phyloP scores from a whole-genome alignment of 2,888 invertebrate species.

The Ennomos erosarius region DNA sequence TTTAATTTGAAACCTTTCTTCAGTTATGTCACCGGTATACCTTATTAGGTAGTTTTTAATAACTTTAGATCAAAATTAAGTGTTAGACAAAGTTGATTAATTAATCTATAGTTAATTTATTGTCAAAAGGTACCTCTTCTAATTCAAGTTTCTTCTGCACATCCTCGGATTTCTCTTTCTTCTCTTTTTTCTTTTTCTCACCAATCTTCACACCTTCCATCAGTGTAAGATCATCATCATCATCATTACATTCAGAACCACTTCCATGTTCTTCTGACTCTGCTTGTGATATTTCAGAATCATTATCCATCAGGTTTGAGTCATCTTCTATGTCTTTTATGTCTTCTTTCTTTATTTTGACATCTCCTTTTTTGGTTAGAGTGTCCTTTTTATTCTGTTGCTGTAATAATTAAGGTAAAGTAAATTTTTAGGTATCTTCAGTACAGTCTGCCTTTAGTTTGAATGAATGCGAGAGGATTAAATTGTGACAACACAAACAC shows the following conservation, averaged over 20 bases:
- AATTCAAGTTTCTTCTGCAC: conserved; percentile 78
- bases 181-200: conserved; percentile 71
- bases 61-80: too few relatives aligned
- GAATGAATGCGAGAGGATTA: too few relatives aligned
- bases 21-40: too few relatives aligned
- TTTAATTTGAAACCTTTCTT: too few relatives aligned
- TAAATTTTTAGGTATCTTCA: too few relatives aligned
- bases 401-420: conserved; percentile 1
- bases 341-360: conserved; percentile 55
- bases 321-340: conserved; percentile 55
- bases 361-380: conserved; percentile 46
- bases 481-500: too few relatives aligned
- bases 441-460: too few relatives aligned
- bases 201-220: conserved; percentile 74
- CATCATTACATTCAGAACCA: conserved; percentile 41
- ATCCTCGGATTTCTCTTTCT: conserved; percentile 72
- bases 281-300: conserved; percentile 16
- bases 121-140: conserved; percentile 64
- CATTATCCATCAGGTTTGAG: conserved; percentile 34
- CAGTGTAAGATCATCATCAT: conserved; percentile 61
- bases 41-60: too few relatives aligned
- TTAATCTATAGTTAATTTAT: background rate
- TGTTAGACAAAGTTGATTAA: background rate
- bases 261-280: conserved; percentile 35
- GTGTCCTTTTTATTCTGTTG: conserved; percentile 32